phyloP scores from a whole-genome alignment of 92 coral and sea anemone genomes.

The Actinernus sp. region DNA sequence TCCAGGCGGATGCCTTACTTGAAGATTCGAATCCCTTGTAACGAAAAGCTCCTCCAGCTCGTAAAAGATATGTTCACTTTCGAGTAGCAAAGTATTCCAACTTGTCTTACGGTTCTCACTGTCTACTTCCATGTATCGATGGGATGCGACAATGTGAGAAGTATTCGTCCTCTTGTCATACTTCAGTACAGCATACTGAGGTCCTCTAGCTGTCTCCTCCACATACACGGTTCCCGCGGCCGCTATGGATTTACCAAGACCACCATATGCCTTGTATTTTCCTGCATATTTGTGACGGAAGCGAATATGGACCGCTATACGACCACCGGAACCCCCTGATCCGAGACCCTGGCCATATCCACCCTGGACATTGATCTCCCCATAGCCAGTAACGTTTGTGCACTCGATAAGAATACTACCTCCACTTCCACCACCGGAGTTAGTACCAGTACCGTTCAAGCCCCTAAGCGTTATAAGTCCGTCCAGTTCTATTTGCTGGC shows the following conservation, averaged over 20 bases:
- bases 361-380: constrained; percentile 58
- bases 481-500: constrained; percentile 62
- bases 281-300: constrained; percentile 74
- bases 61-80: constrained; percentile 37
- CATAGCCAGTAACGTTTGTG: constrained; percentile 74
- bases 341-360: constrained; percentile 56
- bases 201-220: constrained; percentile 77
- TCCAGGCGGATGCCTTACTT: constrained; percentile 50
- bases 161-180: constrained; percentile 59
- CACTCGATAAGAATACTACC: constrained; percentile 64
- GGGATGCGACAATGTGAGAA: constrained; percentile 50
- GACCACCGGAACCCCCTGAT: constrained; percentile 69
- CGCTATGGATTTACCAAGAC: constrained; percentile 51
- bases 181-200: constrained; percentile 70
- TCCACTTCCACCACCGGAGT: constrained; percentile 78
- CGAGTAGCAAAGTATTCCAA: constrained; percentile 42
- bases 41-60: constrained; percentile 67
- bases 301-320: constrained; percentile 63
- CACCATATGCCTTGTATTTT: constrained; percentile 57
- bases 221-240: constrained; percentile 75
- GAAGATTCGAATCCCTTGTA: constrained; percentile 52
- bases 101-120: constrained; percentile 50
- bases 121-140: constrained; percentile 55
- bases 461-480: constrained; percentile 64
- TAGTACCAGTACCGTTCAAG: constrained; percentile 47